Base-by-base conservation (phyloP, 2,797 vertebrate genomes). In the Neomorphus geoffroyi region DNA sequence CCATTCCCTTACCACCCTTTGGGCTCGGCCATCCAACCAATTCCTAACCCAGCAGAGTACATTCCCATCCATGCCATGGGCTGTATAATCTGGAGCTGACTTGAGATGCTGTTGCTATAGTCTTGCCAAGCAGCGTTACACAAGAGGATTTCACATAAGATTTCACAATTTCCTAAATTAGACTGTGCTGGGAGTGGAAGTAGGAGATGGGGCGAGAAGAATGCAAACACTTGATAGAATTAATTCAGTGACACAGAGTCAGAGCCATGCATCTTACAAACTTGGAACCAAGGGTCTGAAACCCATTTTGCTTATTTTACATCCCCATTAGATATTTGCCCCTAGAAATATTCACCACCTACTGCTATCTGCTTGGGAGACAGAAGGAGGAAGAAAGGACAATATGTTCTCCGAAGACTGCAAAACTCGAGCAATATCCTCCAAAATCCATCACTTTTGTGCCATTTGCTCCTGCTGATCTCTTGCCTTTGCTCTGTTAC, bases 101-200 rank as follows among this genome's bases (percentile, higher is more conserved):
- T 83, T 72, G 65, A 66, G 57, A 23, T 61, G 65, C 35, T 88
- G 33, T 53, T 80, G 77, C 33, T 81, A 33, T 62, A 54, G 67
- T 58, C 46, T 71, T 79, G 67, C 57, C 92, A 45, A 84, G 41
- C 28, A 88, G 37, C 0, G 0, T 83, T 95, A 75, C 73, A 75
- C 73, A 94, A 92, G 71, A 77, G 24, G 27, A 94, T 72, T 94
- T 90, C 86, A 91, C 30, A 70, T 9, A 88, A 72, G 39, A 81
- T 75, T 84, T 91, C 64, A 80, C 65, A 66, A 80, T 80, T 93
- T 88, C 89, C 79, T 84, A 53, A 43, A 81, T 88, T 80, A 87
- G 66, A 45, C 54, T 7, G 1, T 69, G 54, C 39, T 77, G 46
- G 23, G 48, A 86, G 16, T 80, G 8, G 48, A 79, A 88, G 43